These are phyloP conservation scores for Parnassius glacialis DNA, from an alignment of 2,888 invertebrate species.

Conservation along the genomic window DNA sequence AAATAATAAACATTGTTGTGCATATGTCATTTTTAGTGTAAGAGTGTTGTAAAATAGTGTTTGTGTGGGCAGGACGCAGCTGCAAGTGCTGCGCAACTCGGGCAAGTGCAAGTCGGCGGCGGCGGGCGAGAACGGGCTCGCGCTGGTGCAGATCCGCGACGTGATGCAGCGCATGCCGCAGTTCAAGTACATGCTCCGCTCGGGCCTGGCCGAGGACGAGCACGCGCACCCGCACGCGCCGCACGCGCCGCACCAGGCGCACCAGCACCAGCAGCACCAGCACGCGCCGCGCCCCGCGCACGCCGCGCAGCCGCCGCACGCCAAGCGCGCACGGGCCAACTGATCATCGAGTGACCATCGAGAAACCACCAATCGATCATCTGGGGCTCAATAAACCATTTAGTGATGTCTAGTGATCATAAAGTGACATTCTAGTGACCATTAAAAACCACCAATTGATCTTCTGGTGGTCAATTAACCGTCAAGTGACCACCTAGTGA, in stretches of 20 bases:
- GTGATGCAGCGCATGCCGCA: conserved; percentile 93
- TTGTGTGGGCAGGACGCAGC: conserved; percentile 81
- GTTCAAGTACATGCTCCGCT: conserved; percentile 90
- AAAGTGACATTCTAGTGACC: no score
- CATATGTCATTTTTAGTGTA: no score
- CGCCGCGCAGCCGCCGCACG: conserved; percentile 32
- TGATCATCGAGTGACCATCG: no score
- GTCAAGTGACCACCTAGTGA: no score
- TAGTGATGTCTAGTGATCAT: no score
- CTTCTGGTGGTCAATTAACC: no score
- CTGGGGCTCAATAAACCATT: no score
- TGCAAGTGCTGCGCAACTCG: conserved; percentile 87
- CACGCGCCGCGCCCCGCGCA: conserved; percentile 32
- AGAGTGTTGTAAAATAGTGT: no score
- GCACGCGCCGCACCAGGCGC: conserved; percentile 30
- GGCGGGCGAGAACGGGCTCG: conserved; percentile 85
- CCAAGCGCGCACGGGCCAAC: conserved; percentile 65
- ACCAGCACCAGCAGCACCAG: conserved; percentile 35
- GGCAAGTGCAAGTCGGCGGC: conserved; percentile 86
- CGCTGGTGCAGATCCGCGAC: conserved; percentile 90
- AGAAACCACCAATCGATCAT: no score
- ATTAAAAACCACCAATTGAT: no score
- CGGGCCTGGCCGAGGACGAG: conserved; percentile 58
- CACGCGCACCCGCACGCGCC: conserved; percentile 39
- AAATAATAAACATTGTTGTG: no score